Conservation (phyloP, 2,113 vertebrate genomes). For the Petroica traversi region DNA sequence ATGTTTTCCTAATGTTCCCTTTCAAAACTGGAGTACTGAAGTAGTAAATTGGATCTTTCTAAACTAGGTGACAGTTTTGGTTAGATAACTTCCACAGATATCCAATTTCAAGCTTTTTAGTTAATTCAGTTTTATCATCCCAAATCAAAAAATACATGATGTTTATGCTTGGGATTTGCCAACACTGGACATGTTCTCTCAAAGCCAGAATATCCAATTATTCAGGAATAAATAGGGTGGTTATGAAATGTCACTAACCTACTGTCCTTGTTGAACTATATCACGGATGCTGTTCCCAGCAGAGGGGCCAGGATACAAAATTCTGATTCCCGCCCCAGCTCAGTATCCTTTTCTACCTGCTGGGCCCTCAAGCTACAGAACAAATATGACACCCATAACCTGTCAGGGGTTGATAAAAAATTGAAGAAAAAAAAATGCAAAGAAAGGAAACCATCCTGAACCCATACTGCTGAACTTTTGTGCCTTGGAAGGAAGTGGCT, state of each 20-base stretch:
- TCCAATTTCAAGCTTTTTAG: not conserved
- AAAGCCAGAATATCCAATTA: not conserved
- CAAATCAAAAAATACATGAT: not conserved
- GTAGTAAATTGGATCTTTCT: not conserved
- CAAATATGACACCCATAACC: not conserved
- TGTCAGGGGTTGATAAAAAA: not conserved
- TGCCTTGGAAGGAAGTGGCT: not conserved
- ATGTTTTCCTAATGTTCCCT: not conserved
- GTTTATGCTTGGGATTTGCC: not conserved
- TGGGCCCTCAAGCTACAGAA: not conserved
- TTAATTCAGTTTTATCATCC: not conserved
- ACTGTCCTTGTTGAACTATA: not conserved
- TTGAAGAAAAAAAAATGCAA: not conserved
- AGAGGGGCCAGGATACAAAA: not conserved
- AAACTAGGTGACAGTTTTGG: not conserved
- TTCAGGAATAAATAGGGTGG: not conserved
- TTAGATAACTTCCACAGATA: not conserved
- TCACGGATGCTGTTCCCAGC: accelerated
- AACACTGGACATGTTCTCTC: not conserved
- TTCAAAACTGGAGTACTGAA: not conserved
- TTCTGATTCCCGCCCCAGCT: not conserved
- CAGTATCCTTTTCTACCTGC: not conserved
- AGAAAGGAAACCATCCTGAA: not conserved
- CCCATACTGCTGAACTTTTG: not conserved
- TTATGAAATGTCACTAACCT: not conserved